Evolutionary conservation across 2,113 vertebrate genomes (phyloP).

Genomic region (Psittacara wagleri): DNA sequence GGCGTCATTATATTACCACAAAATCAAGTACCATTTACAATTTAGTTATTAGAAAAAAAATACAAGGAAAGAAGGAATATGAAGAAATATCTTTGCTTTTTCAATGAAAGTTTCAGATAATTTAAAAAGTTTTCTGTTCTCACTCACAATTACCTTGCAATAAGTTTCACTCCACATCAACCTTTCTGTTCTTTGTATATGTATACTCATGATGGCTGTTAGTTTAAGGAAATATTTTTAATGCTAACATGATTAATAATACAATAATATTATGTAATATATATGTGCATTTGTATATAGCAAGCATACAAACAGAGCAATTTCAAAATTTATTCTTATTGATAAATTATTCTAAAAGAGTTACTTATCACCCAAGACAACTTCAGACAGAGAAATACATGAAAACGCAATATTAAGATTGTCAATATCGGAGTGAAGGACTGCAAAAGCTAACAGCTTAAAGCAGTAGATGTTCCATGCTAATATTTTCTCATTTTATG

Average conservation of each 20-base stretch:
- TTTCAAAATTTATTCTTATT: neutral
- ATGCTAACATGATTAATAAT: slow-evolving; percentile 55
- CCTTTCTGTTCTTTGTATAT: neutral
- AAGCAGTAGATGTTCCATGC: neutral
- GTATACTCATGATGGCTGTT: slow-evolving; percentile 12
- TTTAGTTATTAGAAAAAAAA: slow-evolving; percentile 4
- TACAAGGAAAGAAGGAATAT: slow-evolving; percentile 19
- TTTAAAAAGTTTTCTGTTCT: neutral
- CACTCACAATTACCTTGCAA: slow-evolving; percentile 32
- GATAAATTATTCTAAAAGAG: neutral
- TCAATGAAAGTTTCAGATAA: neutral
- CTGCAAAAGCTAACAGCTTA: neutral
- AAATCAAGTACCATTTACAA: slow-evolving; percentile 46
- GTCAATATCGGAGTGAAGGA: neutral
- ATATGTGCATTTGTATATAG: neutral
- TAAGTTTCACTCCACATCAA: slow-evolving; percentile 39
- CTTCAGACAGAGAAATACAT: neutral
- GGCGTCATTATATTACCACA: slow-evolving; percentile 30
- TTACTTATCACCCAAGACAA: neutral
- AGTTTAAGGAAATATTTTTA: slow-evolving; percentile 59
- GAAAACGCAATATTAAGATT: neutral
- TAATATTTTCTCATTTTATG: neutral
- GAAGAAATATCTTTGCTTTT: slow-evolving; percentile 10
- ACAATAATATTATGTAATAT: neutral
- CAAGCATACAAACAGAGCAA: neutral